Evolutionary conservation across 1,140 invertebrate genomes (phyloP).

Genomic region (Geopemphigus sp.): DNA sequence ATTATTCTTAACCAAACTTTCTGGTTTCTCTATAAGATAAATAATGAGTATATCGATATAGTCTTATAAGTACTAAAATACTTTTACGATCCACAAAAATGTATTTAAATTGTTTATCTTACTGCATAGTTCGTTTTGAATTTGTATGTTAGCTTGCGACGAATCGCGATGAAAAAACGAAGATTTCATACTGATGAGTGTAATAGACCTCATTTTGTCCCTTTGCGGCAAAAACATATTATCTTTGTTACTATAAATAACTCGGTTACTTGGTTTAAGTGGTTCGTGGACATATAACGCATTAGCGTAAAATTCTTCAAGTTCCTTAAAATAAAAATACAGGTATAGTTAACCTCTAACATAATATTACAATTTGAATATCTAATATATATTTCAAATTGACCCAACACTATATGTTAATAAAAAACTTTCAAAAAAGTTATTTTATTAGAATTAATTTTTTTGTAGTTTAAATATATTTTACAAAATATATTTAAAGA

Average conservation of each 20-base stretch:
- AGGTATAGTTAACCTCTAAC: too few relatives aligned
- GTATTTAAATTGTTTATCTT: not conserved
- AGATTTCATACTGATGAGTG: conserved; percentile 3
- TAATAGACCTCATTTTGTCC: not conserved
- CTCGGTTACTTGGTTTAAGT: not conserved
- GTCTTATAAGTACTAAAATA: too few relatives aligned
- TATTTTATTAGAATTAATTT: too few relatives aligned
- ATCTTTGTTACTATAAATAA: not conserved
- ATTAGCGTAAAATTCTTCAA: conserved; percentile 22
- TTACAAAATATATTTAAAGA: too few relatives aligned
- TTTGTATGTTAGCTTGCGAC: not conserved
- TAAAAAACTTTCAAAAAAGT: too few relatives aligned
- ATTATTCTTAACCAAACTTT: not conserved
- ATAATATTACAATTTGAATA: too few relatives aligned
- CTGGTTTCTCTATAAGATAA: not conserved
- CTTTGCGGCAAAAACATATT: not conserved
- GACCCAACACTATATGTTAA: too few relatives aligned
- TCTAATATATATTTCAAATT: too few relatives aligned
- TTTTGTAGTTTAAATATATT: too few relatives aligned
- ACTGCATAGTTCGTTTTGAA: conserved; percentile 31
- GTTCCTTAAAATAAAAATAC: not conserved
- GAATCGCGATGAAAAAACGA: conserved; percentile 7
- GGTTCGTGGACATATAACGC: conserved; percentile 6
- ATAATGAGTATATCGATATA: not conserved
- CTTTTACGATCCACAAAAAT: not conserved